Evolutionary conservation across 2,888 invertebrate species (phyloP).

Genomic region (Calliopum simillimum): DNA sequence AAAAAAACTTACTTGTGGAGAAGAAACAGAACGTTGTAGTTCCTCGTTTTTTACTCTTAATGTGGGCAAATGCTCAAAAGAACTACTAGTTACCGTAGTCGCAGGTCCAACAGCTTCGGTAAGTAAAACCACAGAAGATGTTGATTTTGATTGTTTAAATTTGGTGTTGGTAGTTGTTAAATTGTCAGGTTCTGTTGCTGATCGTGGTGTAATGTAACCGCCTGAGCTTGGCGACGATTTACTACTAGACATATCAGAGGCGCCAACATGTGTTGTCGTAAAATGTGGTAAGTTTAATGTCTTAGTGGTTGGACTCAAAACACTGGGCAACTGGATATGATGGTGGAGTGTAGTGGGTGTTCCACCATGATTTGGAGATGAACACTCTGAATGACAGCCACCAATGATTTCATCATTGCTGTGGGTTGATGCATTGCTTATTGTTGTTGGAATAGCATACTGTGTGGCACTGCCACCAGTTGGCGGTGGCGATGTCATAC

Average conservation of each 20-base stretch:
- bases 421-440: conserved; percentile 35
- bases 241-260: conserved; percentile 15
- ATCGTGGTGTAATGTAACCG: neutral
- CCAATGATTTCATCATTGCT: conserved; percentile 45
- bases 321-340: conserved; percentile 25
- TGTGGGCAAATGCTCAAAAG: conserved; percentile 65
- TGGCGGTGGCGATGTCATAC: conserved; percentile 55
- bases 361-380: neutral
- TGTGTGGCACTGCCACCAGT: conserved; percentile 57
- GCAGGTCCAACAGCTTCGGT: conserved; percentile 46
- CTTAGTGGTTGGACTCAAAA: conserved; percentile 46
- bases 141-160: conserved; percentile 56
- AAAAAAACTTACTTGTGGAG: conserved; percentile 70
- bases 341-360: conserved; percentile 18
- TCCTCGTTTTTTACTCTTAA: conserved; percentile 72
- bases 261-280: conserved; percentile 56
- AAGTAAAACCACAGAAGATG: conserved; percentile 51
- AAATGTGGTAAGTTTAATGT: conserved; percentile 53
- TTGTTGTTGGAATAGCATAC: conserved; percentile 57
- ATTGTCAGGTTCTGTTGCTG: conserved; percentile 11
- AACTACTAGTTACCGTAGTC: conserved; percentile 57
- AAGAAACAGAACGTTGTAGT: conserved; percentile 72
- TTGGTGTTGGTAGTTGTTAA: conserved; percentile 40
- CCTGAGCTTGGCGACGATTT: neutral
- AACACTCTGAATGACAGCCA: neutral